These are phyloP conservation scores for Lycodopsis pacificus DNA, from an alignment of 2,797 vertebrate genomes.

Conservation along the genomic window DNA sequence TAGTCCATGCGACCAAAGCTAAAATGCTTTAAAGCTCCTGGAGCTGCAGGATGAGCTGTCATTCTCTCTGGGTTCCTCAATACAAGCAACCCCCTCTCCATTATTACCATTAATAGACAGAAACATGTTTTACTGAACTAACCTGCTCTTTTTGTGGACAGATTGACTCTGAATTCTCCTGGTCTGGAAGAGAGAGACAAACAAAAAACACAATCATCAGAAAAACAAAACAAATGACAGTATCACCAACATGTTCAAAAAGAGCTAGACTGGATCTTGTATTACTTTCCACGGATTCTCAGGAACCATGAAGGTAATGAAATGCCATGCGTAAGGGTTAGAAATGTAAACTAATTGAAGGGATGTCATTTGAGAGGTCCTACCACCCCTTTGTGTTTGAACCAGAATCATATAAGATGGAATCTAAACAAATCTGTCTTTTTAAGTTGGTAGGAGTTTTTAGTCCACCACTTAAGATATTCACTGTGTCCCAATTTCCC, in stretches of 20 bases:
- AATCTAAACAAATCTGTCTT: background rate
- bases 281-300: background rate
- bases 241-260: background rate
- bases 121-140: background rate
- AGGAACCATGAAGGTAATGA: background rate
- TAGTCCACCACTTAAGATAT: no score
- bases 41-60: background rate
- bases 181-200: constrained; percentile 45
- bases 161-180: constrained; percentile 26
- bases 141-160: constrained; percentile 56
- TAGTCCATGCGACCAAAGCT: background rate
- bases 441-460: background rate
- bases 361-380: background rate
- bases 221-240: background rate
- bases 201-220: background rate
- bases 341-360: background rate
- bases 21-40: background rate
- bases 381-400: background rate
- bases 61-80: background rate
- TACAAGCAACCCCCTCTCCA: background rate
- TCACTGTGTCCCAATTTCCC: no score
- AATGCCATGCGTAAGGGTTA: background rate
- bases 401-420: background rate
- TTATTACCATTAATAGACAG: background rate
- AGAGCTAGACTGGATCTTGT: background rate